Evolutionary conservation across 2,797 vertebrate genomes (phyloP).

Genomic region (Oreonectes daqikongensis): DNA sequence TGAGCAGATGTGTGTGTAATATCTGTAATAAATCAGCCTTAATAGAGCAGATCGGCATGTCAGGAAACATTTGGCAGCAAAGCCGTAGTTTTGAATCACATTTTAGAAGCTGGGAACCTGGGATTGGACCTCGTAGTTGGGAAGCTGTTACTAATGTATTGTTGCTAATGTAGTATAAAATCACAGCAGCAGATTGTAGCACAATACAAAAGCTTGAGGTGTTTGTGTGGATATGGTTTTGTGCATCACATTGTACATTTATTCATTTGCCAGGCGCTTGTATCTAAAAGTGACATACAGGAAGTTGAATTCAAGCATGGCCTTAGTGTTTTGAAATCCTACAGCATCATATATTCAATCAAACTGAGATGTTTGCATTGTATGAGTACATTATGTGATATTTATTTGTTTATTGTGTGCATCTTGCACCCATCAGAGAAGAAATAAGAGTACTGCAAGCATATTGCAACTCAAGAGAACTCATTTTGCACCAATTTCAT

Average conservation of each 20-base stretch:
- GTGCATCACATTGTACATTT: not conserved
- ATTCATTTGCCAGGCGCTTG: not conserved
- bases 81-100: constrained; percentile 43
- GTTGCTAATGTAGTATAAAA: not conserved
- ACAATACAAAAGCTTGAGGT: not conserved
- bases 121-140: not conserved
- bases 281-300: not conserved
- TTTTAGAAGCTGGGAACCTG: constrained; percentile 33
- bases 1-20: constrained; percentile 53
- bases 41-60: constrained; percentile 47
- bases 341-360: not conserved
- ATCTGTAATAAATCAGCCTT: constrained; percentile 54
- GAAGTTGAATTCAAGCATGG: not conserved
- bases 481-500: constrained; percentile 19
- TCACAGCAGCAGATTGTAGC: not conserved
- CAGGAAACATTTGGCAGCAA: constrained; percentile 51
- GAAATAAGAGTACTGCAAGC: not conserved
- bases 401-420: constrained; percentile 1
- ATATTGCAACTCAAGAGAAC: not conserved
- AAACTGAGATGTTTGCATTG: not conserved
- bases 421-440: not conserved
- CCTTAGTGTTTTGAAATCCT: not conserved
- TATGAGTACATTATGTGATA: not conserved
- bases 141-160: not conserved
- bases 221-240: not conserved